Percentiles rank a stretch among this genome's conserved stretches.
Evolutionary conservation across 2,888 invertebrate species (phyloP).

Genomic region (Andrena trimmerana): DNA sequence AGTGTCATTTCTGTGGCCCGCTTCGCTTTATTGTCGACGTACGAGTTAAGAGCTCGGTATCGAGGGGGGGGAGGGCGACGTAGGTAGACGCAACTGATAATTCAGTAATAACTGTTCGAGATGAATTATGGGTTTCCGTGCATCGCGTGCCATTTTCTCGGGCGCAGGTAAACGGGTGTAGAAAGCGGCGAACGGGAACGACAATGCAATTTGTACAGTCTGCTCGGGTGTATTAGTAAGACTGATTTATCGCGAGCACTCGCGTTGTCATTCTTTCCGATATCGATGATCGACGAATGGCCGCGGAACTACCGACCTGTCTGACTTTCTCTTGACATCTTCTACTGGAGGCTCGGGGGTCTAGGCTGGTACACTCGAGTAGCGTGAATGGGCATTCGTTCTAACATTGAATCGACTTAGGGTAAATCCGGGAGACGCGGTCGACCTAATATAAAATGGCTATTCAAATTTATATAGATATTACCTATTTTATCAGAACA

Average conservation of each 20-base stretch:
- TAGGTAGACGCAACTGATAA: slow-evolving; percentile 24
- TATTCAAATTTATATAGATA: too few relatives aligned
- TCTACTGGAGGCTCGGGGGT: slow-evolving; percentile 37
- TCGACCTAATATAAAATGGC: too few relatives aligned
- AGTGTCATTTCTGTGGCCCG: background rate
- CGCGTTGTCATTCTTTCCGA: background rate
- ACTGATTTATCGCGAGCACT: background rate
- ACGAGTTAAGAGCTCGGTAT: slow-evolving; percentile 4
- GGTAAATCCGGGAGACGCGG: too few relatives aligned
- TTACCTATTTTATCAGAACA: too few relatives aligned
- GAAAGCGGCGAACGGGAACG: slow-evolving; percentile 24
- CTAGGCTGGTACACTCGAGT: background rate
- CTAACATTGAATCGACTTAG: background rate
- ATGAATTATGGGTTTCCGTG: slow-evolving; percentile 25
- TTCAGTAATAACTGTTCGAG: slow-evolving; percentile 21
- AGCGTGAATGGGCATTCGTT: background rate
- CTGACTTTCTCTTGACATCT: slow-evolving; percentile 51
- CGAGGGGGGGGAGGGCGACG: background rate
- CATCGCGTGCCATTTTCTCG: slow-evolving; percentile 32
- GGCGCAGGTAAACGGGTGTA: slow-evolving; percentile 20
- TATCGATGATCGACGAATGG: slow-evolving; percentile 1
- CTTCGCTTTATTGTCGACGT: slow-evolving; percentile 15
- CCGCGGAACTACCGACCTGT: background rate
- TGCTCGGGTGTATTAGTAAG: background rate
- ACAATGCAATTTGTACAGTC: slow-evolving; percentile 15